phyloP scores from a whole-genome alignment of 2,797 vertebrate genomes.

The Ceryle rudis region DNA sequence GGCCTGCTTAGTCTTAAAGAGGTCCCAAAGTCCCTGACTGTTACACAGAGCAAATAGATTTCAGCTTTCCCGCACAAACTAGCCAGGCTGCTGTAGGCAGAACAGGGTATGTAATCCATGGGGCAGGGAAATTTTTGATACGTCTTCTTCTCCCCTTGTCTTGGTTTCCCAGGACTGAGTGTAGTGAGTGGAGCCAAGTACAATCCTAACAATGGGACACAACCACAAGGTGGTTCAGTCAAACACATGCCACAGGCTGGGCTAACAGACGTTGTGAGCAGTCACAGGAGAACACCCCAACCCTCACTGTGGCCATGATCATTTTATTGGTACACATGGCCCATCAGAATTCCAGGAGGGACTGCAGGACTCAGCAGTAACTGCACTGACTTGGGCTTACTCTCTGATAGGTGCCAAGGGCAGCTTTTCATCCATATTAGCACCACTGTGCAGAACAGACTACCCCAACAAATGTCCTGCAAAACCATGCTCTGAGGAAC shows the following conservation, averaged over 20 bases:
- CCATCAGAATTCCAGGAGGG: neutral
- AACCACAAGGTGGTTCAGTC: neutral
- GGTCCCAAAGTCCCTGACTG: neutral
- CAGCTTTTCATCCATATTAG: neutral
- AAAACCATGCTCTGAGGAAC: accelerated
- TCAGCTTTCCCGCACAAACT: neutral
- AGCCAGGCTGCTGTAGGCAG: neutral
- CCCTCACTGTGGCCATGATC: neutral
- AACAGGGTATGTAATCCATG: neutral
- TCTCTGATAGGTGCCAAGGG: neutral
- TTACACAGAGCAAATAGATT: neutral
- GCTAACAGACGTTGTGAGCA: neutral
- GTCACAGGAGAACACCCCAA: accelerated
- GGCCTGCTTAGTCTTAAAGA: neutral
- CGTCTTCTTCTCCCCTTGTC: neutral
- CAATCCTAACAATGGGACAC: neutral
- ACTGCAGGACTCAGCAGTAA: neutral
- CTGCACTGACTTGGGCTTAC: neutral
- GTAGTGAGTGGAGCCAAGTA: neutral
- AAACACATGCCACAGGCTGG: accelerated
- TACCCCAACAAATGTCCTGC: neutral
- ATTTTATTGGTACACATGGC: neutral
- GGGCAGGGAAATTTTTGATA: neutral
- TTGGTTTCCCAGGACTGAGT: neutral
- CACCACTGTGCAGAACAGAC: neutral